Conservation (phyloP, 2,113 vertebrate genomes). For the Ailuropoda melanoleuca region DNA sequence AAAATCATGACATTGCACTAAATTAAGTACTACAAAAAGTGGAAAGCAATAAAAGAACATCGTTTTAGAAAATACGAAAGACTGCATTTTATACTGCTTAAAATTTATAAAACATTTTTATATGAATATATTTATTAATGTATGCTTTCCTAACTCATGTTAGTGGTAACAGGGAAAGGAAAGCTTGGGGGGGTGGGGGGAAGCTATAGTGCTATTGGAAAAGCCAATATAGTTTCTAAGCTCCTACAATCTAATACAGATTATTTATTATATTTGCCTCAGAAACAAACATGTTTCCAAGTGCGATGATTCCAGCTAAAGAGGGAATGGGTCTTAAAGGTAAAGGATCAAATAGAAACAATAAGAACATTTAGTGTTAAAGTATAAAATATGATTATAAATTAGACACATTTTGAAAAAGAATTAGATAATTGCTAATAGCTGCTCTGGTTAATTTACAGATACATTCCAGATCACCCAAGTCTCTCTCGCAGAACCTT, state of each 20-base stretch:
- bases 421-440: background rate
- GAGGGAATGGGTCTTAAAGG: background rate
- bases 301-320: background rate
- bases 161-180: background rate
- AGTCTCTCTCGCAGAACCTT: background rate
- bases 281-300: constrained; percentile 41
- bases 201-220: background rate
- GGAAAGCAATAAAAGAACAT: background rate
- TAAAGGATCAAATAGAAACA: background rate
- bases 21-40: constrained; percentile 21
- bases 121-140: background rate
- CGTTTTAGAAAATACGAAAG: constrained; percentile 31
- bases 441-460: background rate
- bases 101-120: constrained; percentile 36
- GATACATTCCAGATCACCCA: background rate
- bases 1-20: background rate
- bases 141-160: background rate
- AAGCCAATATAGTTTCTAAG: background rate
- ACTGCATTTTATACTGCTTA: background rate
- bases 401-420: constrained; percentile 27
- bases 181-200: background rate
- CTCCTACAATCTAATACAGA: background rate
- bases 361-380: background rate
- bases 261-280: background rate
- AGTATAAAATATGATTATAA: constrained; percentile 1